Evolutionary conservation across 2,797 vertebrate species (phyloP).

Genomic region (Sylvilagus floridanus): DNA sequence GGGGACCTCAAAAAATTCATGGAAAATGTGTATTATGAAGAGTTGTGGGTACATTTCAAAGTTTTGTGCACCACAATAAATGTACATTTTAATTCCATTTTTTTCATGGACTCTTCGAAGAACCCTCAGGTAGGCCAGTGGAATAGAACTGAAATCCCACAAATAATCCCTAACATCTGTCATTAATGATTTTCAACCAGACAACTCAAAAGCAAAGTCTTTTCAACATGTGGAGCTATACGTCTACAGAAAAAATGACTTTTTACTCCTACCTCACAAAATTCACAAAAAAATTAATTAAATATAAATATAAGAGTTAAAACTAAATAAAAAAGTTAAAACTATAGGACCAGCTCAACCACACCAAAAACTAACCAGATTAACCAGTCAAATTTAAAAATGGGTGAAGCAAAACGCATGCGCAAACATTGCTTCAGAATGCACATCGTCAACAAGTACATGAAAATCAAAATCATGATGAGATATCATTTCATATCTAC

Average conservation of each 20-base stretch:
- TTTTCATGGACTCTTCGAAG: too few species aligned
- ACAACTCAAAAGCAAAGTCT: neutral
- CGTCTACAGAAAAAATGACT: neutral
- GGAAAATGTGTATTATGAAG: too few species aligned
- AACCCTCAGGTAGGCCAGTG: too few species aligned
- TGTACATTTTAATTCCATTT: too few species aligned
- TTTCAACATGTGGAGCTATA: neutral
- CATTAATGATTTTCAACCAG: neutral
- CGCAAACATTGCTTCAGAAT: neutral
- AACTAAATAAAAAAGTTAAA: slow-evolving; percentile 5
- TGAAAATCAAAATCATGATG: slow-evolving; percentile 9
- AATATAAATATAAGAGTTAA: neutral
- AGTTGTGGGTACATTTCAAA: too few species aligned
- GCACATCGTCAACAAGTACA: neutral
- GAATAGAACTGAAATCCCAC: neutral
- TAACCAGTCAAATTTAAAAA: neutral
- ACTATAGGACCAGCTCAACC: neutral
- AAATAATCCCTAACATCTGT: neutral
- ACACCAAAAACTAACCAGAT: neutral
- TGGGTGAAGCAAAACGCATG: neutral
- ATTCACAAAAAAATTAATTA: slow-evolving; percentile 11
- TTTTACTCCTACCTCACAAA: neutral
- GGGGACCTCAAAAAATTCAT: too few species aligned
- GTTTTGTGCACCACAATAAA: too few species aligned
- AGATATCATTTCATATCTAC: neutral